Evolutionary conservation across 2,888 invertebrate species (phyloP).

Genomic region (Amblyjoppa proteus): DNA sequence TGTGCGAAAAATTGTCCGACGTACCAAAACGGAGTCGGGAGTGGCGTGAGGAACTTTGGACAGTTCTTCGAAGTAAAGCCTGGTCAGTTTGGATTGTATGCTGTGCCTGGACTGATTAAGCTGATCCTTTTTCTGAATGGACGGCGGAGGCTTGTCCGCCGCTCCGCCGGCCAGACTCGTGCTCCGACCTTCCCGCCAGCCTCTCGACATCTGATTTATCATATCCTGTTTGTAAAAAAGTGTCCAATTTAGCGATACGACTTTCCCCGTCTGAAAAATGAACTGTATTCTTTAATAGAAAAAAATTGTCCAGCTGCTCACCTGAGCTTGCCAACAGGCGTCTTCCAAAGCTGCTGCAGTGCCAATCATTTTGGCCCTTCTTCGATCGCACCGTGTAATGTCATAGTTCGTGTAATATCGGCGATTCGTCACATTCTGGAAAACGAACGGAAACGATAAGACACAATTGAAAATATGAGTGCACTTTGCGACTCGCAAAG

Average conservation of each 20-base stretch:
- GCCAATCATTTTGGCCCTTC: constrained; percentile 82
- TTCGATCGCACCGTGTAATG: constrained; percentile 76
- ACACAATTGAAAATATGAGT: background rate
- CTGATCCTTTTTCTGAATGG: constrained; percentile 78
- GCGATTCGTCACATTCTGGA: constrained; percentile 78
- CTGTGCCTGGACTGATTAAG: constrained; percentile 81
- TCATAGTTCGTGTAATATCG: constrained; percentile 77
- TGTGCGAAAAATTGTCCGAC: constrained; percentile 46
- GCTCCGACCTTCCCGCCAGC: constrained; percentile 65
- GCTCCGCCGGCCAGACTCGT: constrained; percentile 68
- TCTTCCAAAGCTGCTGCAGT: constrained; percentile 82
- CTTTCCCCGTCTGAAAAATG: background rate
- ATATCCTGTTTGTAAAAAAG: constrained; percentile 74
- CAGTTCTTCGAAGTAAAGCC: constrained; percentile 83
- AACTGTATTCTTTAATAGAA: background rate
- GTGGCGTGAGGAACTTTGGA: constrained; percentile 83
- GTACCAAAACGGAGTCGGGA: constrained; percentile 83
- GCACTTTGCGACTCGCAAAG: background rate
- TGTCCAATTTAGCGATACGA: background rate
- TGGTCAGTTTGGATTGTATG: constrained; percentile 83
- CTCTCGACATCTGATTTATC: constrained; percentile 79
- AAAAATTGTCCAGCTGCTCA: constrained; percentile 55
- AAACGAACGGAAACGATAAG: constrained; percentile 40
- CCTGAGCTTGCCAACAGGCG: constrained; percentile 84
- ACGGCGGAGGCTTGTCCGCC: constrained; percentile 75